phyloP scores from a whole-genome alignment of 2,888 invertebrate genomes.

The Campoplex nolae region DNA sequence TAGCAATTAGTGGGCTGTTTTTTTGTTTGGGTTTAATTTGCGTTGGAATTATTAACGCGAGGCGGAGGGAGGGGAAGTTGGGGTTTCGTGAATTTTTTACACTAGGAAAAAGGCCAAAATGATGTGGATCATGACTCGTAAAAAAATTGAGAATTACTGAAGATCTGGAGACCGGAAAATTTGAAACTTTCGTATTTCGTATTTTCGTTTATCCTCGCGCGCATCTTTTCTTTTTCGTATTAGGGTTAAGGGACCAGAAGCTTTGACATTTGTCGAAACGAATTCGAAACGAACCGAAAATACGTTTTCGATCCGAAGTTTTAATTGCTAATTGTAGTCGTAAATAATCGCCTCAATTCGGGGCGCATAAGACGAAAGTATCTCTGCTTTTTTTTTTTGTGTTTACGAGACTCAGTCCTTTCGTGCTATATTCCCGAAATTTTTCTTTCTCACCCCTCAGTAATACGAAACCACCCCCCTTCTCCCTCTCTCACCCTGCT shows the following conservation, averaged over 20 bases:
- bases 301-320: slow-evolving; percentile 11
- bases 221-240: neutral
- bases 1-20: neutral
- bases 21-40: no score
- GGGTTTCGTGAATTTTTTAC: neutral
- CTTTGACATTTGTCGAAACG: neutral
- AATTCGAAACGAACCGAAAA: slow-evolving; percentile 11
- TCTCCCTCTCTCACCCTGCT: neutral
- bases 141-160: neutral
- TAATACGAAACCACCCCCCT: neutral
- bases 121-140: neutral
- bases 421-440: slow-evolving; percentile 43
- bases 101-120: neutral
- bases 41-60: neutral
- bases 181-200: neutral
- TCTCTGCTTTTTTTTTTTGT: slow-evolving; percentile 19
- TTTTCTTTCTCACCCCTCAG: slow-evolving; percentile 36
- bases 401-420: neutral
- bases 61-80: neutral
- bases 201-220: neutral
- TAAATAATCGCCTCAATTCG: slow-evolving; percentile 31
- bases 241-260: neutral
- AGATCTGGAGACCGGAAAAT: neutral
- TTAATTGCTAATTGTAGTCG: slow-evolving; percentile 48
- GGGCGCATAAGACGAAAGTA: slow-evolving; percentile 3